These are phyloP conservation scores for Caenorhabditis sp. DNA, from an alignment of 2,888 invertebrate genomes.

Conservation along the genomic window DNA sequence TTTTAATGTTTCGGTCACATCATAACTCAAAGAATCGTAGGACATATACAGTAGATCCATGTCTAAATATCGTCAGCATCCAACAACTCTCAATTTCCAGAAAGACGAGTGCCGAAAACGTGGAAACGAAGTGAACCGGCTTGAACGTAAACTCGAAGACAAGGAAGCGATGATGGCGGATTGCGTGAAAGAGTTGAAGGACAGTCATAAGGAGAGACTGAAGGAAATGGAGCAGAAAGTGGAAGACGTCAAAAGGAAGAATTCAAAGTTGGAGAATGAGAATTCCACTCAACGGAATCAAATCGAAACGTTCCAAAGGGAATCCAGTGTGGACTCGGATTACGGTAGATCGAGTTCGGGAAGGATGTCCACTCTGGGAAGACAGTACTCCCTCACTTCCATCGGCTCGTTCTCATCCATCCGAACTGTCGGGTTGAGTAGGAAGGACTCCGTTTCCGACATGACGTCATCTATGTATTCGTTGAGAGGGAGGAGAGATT, in stretches of 20 bases:
- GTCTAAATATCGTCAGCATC: too few species aligned
- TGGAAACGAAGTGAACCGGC: conserved; percentile 72
- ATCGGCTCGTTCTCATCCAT: conserved; percentile 72
- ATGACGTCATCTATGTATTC: conserved; percentile 70
- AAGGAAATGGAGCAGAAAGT: conserved; percentile 77
- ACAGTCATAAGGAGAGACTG: conserved; percentile 75
- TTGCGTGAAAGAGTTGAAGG: conserved; percentile 80
- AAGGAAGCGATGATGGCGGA: conserved; percentile 80
- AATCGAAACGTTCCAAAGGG: conserved; percentile 75
- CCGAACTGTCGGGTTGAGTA: conserved; percentile 67
- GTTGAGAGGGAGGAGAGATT: conserved; percentile 63
- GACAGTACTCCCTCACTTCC: conserved; percentile 74
- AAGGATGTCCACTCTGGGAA: conserved; percentile 67
- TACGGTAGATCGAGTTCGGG: conserved; percentile 74
- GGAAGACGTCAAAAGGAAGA: conserved; percentile 71
- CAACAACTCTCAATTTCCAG: conserved; percentile 57
- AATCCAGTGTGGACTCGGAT: conserved; percentile 80
- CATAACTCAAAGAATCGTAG: too few species aligned
- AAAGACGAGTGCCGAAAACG: conserved; percentile 78
- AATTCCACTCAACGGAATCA: conserved; percentile 74
- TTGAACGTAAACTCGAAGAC: conserved; percentile 80
- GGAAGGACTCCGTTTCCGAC: conserved; percentile 70
- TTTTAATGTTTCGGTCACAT: too few species aligned
- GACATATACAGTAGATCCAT: too few species aligned
- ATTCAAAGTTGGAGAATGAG: conserved; percentile 76